Base-by-base conservation (phyloP, 2,113 vertebrate genomes). In the Sakesphorus luctuosus region DNA sequence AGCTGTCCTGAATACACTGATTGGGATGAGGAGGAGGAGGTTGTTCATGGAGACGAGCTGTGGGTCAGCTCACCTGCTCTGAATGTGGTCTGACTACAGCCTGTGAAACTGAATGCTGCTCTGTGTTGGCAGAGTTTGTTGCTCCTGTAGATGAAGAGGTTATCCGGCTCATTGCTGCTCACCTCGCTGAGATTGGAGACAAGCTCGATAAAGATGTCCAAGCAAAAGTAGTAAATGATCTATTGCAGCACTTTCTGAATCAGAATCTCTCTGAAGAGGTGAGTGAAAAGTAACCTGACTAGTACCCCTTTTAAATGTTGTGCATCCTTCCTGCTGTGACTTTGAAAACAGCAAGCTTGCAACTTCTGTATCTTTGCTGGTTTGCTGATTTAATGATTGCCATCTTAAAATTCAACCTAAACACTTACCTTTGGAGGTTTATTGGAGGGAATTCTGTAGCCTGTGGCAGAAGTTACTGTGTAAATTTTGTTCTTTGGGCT, bases 161-260 rank as follows among this genome's bases (percentile, higher is more conserved):
- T 38, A 69, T 98, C 59, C 96, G 71, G 24, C 36, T 52, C n/a
- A 97, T 98, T 31, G 98, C 98, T 25, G 84, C 87, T 55, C 97
- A 87, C 25, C 97, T 98, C 0, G 98, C 97, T 36, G 52, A 77
- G 43, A 89, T 98, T 1, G 98, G 98, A 47, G 98, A 98, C 90
- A 71, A 87, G 40, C 33, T 98, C 67, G 94, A 98, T 24, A 79
- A 5, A 16, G 94, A 92, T 21, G 96, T 98, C 86, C 68, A 94
- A 9, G 66, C 61, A 5, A 33, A 61, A 7, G 72, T 97, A 55
- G 96, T 98, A 38, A 67, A 93, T 13, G 43, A 67, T 20, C 93
- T 98, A n/a, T 95, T 75, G 5, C 28, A 13, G 18, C 91, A 87
- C 18, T 96, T 98, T 13, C 33, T 38, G 76, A 93, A 94, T 18